Percentiles rank a stretch among this genome's conserved stretches.
Evolutionary conservation across 2,888 invertebrate species (phyloP).

Genomic region (Cephus pulcher): DNA sequence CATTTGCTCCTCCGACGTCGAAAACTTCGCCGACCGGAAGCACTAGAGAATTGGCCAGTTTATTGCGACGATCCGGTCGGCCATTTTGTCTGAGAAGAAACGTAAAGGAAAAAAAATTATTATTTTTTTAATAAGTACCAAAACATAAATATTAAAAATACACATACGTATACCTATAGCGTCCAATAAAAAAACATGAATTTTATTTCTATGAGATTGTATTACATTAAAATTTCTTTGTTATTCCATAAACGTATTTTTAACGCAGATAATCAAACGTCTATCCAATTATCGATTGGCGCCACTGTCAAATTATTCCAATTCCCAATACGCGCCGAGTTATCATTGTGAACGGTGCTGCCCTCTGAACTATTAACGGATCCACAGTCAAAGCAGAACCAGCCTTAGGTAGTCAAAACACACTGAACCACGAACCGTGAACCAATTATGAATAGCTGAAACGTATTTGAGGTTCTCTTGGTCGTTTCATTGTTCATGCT

Average conservation of each 20-base stretch:
- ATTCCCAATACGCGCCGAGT: neutral
- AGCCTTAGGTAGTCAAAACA: neutral
- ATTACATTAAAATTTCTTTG: neutral
- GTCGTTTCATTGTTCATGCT: neutral
- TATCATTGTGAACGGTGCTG: neutral
- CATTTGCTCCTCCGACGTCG: neutral
- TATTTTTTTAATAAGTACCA: no score
- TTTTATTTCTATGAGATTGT: no score
- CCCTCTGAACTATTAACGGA: conserved; percentile 36
- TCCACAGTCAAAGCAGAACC: conserved; percentile 37
- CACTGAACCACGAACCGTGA: neutral
- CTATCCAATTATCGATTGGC: neutral
- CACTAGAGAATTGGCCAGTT: neutral
- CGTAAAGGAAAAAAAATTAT: neutral
- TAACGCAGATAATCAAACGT: neutral
- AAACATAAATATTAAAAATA: no score
- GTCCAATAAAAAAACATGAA: neutral
- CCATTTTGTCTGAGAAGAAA: neutral
- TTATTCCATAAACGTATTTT: neutral
- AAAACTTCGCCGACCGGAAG: neutral
- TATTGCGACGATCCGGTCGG: neutral
- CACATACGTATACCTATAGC: no score
- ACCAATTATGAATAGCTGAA: neutral
- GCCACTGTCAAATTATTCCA: neutral
- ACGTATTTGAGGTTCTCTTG: neutral